A percentile compares a stretch with the other conserved stretches of the same genome.
Evolutionary conservation across 2,113 vertebrate species (phyloP).

Genomic region (Thamnaconus septentrionalis): DNA sequence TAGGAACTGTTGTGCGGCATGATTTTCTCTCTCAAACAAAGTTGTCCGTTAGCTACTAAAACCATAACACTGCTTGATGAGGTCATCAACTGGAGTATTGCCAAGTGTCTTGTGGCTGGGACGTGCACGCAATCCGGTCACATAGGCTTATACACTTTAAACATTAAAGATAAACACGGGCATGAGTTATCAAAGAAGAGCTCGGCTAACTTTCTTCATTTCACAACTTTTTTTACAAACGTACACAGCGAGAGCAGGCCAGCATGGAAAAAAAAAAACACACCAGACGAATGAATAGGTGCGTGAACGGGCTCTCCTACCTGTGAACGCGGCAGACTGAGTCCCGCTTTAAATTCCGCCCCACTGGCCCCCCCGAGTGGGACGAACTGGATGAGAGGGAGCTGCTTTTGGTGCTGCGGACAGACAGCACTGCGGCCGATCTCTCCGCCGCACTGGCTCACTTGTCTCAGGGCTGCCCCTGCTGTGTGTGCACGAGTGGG

Average conservation of each 20-base stretch:
- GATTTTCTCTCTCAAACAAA: no score
- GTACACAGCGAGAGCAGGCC: constrained; percentile 10
- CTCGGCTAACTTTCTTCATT: constrained; percentile 40
- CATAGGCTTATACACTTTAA: not conserved
- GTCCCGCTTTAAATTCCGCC: no score
- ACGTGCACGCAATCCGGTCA: constrained; percentile 1
- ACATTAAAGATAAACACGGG: constrained; percentile 56
- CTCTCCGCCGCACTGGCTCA: constrained; percentile 18
- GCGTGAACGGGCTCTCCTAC: no score
- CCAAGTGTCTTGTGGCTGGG: no score
- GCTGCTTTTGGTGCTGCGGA: not conserved
- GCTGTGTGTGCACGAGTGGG: constrained; percentile 52
- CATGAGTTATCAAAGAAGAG: constrained; percentile 51
- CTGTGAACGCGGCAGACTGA: no score
- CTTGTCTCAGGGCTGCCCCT: constrained; percentile 38
- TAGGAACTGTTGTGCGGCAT: no score
- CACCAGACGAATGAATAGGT: no score
- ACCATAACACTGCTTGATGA: no score
- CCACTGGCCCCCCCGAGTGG: constrained; percentile 8
- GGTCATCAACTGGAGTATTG: no score
- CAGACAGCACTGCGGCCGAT: no score
- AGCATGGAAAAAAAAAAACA: not conserved
- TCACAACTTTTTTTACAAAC: constrained; percentile 43
- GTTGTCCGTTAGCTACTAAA: not conserved
- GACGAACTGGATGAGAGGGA: no score